Percentiles rank a stretch among this genome's conserved stretches.
Conservation (phyloP, 2,888 invertebrate species). For the Azorinus chamasolen region DNA sequence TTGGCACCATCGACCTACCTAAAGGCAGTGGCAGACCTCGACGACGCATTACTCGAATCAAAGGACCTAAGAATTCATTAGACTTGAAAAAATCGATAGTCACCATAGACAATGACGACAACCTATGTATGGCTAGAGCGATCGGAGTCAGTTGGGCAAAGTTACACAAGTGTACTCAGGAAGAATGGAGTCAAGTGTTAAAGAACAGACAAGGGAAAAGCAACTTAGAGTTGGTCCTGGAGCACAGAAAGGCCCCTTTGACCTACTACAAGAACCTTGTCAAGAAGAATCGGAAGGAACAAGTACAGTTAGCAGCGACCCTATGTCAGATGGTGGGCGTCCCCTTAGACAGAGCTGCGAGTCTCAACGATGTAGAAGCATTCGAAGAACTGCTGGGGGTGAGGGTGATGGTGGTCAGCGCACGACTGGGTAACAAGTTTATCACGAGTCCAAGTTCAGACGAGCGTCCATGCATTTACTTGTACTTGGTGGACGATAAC, state of each 20-base stretch:
- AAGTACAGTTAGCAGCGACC: slow-evolving; percentile 29
- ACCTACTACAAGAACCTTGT: slow-evolving; percentile 8
- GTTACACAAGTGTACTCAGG: slow-evolving; percentile 19
- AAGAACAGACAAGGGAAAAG: slow-evolving; percentile 8
- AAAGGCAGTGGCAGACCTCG: slow-evolving; percentile 38
- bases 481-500: too few relatives aligned
- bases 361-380: slow-evolving; percentile 5
- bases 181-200: slow-evolving; percentile 20
- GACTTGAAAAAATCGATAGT: slow-evolving; percentile 22
- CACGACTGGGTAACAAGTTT: slow-evolving; percentile 36
- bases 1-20: slow-evolving; percentile 43
- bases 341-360: slow-evolving; percentile 6
- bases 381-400: slow-evolving; percentile 20
- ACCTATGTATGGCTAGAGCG: slow-evolving; percentile 36
- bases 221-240: slow-evolving; percentile 22
- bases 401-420: slow-evolving; percentile 21
- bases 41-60: slow-evolving; percentile 23
- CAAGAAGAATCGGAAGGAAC: slow-evolving; percentile 5
- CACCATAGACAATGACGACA: slow-evolving; percentile 43
- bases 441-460: slow-evolving; percentile 14
- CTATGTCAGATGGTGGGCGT: slow-evolving; percentile 13
- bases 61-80: slow-evolving; percentile 21
- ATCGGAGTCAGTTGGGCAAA: slow-evolving; percentile 38
- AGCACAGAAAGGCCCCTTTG: slow-evolving; percentile 25
- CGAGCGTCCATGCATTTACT: too few relatives aligned